phyloP scores from a whole-genome alignment of 2,888 invertebrate genomes.

The Drosophila greeni region DNA sequence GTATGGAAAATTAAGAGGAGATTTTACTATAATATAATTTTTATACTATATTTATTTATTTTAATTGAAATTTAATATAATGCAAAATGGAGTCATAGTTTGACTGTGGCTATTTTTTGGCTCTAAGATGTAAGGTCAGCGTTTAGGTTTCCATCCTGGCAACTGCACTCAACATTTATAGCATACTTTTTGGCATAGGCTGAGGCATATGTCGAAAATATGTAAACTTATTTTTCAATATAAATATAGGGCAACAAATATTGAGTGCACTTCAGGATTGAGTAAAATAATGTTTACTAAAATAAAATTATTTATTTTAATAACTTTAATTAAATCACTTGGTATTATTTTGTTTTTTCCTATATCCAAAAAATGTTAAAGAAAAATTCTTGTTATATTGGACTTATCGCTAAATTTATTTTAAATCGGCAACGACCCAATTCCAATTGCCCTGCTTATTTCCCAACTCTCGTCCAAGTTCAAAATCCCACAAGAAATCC shows the following conservation, averaged over 20 bases:
- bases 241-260: neutral
- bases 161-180: neutral
- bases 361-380: neutral
- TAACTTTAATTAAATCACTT: neutral
- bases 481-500: conserved; percentile 25
- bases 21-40: neutral
- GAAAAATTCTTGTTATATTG: fast-evolving
- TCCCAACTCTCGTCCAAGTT: conserved; percentile 15
- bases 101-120: neutral
- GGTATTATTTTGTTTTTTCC: too few relatives aligned
- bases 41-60: neutral
- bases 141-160: neutral
- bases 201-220: neutral
- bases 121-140: too few relatives aligned
- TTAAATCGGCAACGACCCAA: conserved; percentile 6
- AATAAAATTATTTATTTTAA: neutral
- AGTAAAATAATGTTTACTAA: neutral
- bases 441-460: conserved; percentile 9
- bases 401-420: neutral
- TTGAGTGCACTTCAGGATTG: fast-evolving
- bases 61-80: neutral
- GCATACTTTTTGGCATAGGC: conserved; percentile 13
- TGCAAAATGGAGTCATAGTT: too few relatives aligned
- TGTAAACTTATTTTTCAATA: neutral
- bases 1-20: neutral